These are phyloP conservation scores for Paralichthys olivaceus DNA, from an alignment of 2,113 vertebrate species.

Conservation along the genomic window DNA sequence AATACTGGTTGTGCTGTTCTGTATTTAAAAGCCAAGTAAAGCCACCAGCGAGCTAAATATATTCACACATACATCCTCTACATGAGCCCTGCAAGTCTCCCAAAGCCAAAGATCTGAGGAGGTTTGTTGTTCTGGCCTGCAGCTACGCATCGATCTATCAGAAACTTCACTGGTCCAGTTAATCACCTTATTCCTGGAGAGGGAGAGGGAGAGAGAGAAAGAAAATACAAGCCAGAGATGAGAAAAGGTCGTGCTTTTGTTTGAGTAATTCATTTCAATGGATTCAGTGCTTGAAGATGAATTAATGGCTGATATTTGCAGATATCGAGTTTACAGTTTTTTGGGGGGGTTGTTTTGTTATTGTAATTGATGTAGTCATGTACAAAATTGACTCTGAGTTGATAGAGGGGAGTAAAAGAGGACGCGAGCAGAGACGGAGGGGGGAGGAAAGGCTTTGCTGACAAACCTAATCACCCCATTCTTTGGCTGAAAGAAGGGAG, in stretches of 20 bases:
- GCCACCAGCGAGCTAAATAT: constrained; percentile 57
- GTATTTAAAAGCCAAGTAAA: constrained; percentile 65
- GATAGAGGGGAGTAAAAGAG: constrained; percentile 25
- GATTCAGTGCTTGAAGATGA: constrained; percentile 45
- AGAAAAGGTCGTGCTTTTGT: constrained; percentile 32
- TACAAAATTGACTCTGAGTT: constrained; percentile 46
- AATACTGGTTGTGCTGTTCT: constrained; percentile 54
- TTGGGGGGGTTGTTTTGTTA: constrained; percentile 27
- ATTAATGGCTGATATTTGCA: constrained; percentile 48
- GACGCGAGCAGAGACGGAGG: neutral
- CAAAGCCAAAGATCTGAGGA: constrained; percentile 70
- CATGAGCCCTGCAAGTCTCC: constrained; percentile 57
- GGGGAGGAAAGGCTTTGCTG: constrained; percentile 31
- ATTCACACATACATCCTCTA: constrained; percentile 63
- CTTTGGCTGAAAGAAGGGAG: constrained; percentile 33
- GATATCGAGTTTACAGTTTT: constrained; percentile 45
- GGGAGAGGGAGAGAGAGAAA: constrained; percentile 20
- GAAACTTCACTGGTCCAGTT: constrained; percentile 67
- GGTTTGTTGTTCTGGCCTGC: constrained; percentile 74
- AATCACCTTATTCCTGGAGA: constrained; percentile 68
- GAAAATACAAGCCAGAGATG: constrained; percentile 41
- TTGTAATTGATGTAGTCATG: constrained; percentile 60
- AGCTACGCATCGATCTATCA: constrained; percentile 69
- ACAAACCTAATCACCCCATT: constrained; percentile 35
- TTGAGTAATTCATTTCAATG: constrained; percentile 55